phyloP scores from a whole-genome alignment of 2,888 invertebrate genomes.

The Crepidodera aurea region DNA sequence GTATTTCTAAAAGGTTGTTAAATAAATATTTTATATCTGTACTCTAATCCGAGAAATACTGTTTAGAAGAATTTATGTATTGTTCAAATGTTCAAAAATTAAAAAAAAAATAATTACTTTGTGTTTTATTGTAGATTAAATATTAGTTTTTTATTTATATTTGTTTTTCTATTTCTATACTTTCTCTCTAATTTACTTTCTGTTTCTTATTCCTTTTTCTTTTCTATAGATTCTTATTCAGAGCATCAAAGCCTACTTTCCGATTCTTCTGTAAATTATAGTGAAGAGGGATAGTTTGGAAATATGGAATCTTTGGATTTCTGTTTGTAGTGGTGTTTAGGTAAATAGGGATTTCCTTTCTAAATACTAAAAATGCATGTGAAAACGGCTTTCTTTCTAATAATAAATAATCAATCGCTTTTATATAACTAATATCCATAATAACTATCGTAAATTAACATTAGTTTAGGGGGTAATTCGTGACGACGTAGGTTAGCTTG shows the following conservation, averaged over 20 bases:
- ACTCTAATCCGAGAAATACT: background rate
- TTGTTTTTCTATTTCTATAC: background rate
- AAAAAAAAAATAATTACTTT: background rate
- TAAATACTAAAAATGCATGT: background rate
- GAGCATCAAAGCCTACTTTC: conserved; percentile 6
- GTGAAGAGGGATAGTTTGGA: background rate
- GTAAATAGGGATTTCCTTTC: background rate
- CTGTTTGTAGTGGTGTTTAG: background rate
- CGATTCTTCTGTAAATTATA: background rate
- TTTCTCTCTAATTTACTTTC: background rate
- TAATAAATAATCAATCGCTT: no score
- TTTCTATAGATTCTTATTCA: conserved; percentile 7
- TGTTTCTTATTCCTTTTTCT: background rate
- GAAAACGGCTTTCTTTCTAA: no score
- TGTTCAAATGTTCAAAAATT: background rate
- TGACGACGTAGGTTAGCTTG: no score
- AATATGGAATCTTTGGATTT: background rate
- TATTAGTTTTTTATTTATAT: background rate
- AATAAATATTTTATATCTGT: background rate
- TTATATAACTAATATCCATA: no score
- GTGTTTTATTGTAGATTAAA: conserved; percentile 4
- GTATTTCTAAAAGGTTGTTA: conserved; percentile 11
- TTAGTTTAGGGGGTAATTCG: no score
- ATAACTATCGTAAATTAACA: no score
- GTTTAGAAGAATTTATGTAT: background rate